Evolutionary conservation across 2,113 vertebrate species (phyloP).

Genomic region (Phalacrocorax carbo): DNA sequence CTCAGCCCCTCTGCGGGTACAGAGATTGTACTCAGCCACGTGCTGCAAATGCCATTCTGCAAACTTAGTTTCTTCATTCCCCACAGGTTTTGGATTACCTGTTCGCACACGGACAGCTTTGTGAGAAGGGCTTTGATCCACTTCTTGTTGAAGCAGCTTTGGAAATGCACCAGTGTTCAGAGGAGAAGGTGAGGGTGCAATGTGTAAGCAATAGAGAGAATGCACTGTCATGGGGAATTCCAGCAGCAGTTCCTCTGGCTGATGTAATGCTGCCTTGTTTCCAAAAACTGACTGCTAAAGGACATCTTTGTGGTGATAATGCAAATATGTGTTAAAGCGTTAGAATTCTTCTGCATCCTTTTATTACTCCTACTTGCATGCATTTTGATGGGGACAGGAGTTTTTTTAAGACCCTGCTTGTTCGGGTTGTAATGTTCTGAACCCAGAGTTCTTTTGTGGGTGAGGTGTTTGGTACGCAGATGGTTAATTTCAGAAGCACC

Average conservation of each 20-base stretch:
- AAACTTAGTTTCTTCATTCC: background rate
- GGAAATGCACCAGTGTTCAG: slow-evolving; percentile 95
- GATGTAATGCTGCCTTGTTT: background rate
- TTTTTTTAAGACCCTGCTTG: background rate
- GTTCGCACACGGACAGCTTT: slow-evolving; percentile 89
- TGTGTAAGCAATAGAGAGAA: background rate
- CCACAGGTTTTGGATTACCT: slow-evolving; percentile 90
- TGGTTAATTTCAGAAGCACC: background rate
- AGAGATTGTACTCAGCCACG: fast-evolving
- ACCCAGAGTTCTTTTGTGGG: background rate
- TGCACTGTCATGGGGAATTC: background rate
- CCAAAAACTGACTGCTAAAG: background rate
- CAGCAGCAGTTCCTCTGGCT: background rate
- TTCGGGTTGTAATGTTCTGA: background rate
- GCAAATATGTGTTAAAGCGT: background rate
- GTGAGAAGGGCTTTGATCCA: slow-evolving; percentile 93
- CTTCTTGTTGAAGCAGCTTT: slow-evolving; percentile 93
- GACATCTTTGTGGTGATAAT: background rate
- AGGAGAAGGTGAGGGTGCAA: slow-evolving; percentile 86
- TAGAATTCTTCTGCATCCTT: background rate
- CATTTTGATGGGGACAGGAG: background rate
- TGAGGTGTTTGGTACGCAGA: background rate
- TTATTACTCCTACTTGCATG: background rate
- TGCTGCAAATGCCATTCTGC: background rate
- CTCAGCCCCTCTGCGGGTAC: background rate